Evolutionary conservation across 2,797 vertebrate genomes (phyloP).

Genomic region (Acipenser ruthenus): DNA sequence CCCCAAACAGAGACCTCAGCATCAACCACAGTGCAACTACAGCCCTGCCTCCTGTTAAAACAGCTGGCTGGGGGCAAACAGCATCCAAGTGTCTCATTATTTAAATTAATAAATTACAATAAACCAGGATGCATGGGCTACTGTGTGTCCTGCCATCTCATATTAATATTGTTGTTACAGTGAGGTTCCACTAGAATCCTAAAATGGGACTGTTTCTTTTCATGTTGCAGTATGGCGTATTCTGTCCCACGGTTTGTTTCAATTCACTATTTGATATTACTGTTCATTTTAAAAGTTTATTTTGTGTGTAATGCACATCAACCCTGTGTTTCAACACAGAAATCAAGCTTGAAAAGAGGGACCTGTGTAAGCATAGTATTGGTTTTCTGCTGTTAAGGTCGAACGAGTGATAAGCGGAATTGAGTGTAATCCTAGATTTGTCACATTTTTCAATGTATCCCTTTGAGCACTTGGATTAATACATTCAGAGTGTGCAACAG

Average conservation of each 20-base stretch:
- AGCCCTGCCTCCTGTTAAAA: not conserved
- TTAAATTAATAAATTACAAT: not conserved
- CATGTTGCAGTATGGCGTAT: not conserved
- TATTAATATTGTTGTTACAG: not conserved
- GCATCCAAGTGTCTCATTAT: not conserved
- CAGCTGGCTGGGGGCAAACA: slow-evolving; percentile 1
- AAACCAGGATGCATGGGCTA: not conserved
- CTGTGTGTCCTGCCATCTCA: not conserved
- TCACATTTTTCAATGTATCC: slow-evolving; percentile 33
- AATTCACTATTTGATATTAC: not conserved
- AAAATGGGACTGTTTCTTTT: not conserved
- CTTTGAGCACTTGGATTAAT: slow-evolving; percentile 33
- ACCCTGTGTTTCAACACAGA: not conserved
- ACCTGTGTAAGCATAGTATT: slow-evolving; percentile 23
- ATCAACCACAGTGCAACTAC: not conserved
- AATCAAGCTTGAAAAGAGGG: slow-evolving; percentile 15
- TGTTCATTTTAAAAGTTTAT: not conserved
- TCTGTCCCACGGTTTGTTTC: not conserved
- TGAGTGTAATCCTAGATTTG: slow-evolving; percentile 40
- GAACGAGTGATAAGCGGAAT: slow-evolving; percentile 26
- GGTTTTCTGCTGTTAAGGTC: slow-evolving; percentile 27
- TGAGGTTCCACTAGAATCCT: not conserved
- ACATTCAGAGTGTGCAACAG: slow-evolving; percentile 24
- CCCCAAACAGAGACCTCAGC: not conserved
- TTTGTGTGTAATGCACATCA: not conserved